Conservation (phyloP, 1,140 invertebrate species). For the Ridgeia piscesae region DNA sequence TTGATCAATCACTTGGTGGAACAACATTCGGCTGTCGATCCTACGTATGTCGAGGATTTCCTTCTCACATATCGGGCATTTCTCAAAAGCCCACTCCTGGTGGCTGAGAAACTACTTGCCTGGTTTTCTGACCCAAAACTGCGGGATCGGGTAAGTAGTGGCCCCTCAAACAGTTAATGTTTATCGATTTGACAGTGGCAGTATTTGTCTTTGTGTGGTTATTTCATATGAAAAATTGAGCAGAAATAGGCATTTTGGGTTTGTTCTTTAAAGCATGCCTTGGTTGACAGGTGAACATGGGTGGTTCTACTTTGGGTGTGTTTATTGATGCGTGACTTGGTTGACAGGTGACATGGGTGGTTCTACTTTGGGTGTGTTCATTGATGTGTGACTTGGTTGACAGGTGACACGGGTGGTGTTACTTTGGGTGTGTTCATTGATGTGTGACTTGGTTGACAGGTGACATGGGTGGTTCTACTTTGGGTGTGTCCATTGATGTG, state of each 20-base stretch:
- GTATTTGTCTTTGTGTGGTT: neutral
- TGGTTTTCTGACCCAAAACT: conserved; percentile 74
- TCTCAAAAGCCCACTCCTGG: conserved; percentile 78
- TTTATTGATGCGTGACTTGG: neutral
- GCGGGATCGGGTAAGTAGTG: conserved; percentile 66
- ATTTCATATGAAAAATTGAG: neutral
- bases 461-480: too few species aligned
- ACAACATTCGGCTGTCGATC: conserved; percentile 84
- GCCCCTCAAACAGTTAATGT: neutral
- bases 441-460: too few species aligned
- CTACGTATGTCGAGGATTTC: conserved; percentile 98
- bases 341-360: conserved; percentile 82
- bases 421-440: too few species aligned
- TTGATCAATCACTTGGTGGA: conserved; percentile 92
- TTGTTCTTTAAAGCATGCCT: too few species aligned
- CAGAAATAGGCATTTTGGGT: neutral
- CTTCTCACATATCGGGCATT: conserved; percentile 97
- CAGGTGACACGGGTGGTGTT: too few species aligned
- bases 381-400: too few species aligned
- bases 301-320: too few species aligned
- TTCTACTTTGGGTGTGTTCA: conserved; percentile 77
- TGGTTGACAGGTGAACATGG: too few species aligned
- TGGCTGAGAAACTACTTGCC: conserved; percentile 82
- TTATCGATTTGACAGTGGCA: neutral
- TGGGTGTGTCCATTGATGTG: too few species aligned